Evolutionary conservation across 2,888 invertebrate species (phyloP).

Genomic region (Actias luna): DNA sequence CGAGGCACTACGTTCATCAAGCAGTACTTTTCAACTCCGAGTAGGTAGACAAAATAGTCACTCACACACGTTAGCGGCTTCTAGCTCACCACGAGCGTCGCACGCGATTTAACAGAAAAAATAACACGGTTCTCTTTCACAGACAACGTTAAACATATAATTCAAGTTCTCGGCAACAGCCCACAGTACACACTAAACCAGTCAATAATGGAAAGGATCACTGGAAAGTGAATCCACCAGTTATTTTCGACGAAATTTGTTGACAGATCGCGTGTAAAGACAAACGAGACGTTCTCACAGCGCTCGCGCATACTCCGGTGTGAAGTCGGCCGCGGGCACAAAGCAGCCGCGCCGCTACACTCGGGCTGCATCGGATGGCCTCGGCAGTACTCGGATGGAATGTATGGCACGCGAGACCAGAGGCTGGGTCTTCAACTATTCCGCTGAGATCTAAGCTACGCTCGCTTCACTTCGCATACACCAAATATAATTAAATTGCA

Average conservation of each 20-base stretch:
- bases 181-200: slow-evolving; percentile 67
- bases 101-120: slow-evolving; percentile 79
- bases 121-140: slow-evolving; percentile 74
- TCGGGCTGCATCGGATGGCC: slow-evolving; percentile 57
- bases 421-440: slow-evolving; percentile 53
- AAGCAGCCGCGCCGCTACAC: slow-evolving; percentile 30
- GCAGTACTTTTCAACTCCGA: slow-evolving; percentile 76
- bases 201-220: slow-evolving; percentile 65
- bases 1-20: slow-evolving; percentile 62
- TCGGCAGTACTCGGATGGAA: slow-evolving; percentile 66
- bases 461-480: slow-evolving; percentile 64
- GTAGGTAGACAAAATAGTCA: slow-evolving; percentile 73
- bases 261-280: slow-evolving; percentile 72
- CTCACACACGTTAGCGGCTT: slow-evolving; percentile 72
- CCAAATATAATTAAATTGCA: slow-evolving; percentile 81
- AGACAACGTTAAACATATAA: slow-evolving; percentile 58
- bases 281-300: slow-evolving; percentile 75
- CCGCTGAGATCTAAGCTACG: slow-evolving; percentile 62
- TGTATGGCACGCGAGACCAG: slow-evolving; percentile 65
- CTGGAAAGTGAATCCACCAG: slow-evolving; percentile 58
- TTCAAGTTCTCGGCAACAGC: slow-evolving; percentile 55
- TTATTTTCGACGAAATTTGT: slow-evolving; percentile 73
- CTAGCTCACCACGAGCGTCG: slow-evolving; percentile 66
- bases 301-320: slow-evolving; percentile 79
- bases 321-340: slow-evolving; percentile 74